Evolutionary conservation across 2,113 vertebrate genomes (phyloP).

Genomic region (Siniperca knerii): DNA sequence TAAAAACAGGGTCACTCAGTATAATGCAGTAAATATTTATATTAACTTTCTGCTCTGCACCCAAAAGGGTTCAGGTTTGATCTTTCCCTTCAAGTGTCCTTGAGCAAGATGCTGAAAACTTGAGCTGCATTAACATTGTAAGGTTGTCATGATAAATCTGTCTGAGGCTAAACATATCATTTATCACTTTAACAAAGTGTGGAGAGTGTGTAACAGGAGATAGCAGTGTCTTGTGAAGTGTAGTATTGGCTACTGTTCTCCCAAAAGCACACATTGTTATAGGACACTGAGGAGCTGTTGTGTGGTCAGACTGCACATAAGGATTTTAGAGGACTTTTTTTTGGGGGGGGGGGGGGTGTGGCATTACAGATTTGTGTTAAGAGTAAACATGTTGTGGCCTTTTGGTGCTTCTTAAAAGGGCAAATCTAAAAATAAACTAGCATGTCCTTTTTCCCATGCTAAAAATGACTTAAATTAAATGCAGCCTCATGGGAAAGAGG

Average conservation of each 20-base stretch:
- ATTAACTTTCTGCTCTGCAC: background rate
- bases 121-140: background rate
- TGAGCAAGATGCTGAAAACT: background rate
- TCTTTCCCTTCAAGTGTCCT: background rate
- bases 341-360: background rate
- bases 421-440: conserved; percentile 7
- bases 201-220: background rate
- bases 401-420: conserved; percentile 5
- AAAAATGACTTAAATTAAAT: conserved; percentile 48
- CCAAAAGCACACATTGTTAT: conserved; percentile 45
- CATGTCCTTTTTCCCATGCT: conserved; percentile 18
- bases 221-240: conserved; percentile 17
- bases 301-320: conserved; percentile 26
- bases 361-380: conserved; percentile 27
- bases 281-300: conserved; percentile 53
- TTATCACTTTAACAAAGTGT: background rate
- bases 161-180: background rate
- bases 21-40: background rate
- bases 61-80: background rate
- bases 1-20: background rate
- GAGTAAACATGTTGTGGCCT: background rate
- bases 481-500: conserved; percentile 46
- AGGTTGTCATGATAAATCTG: background rate
- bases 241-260: conserved; percentile 10
- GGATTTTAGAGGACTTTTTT: background rate